These are phyloP conservation scores for Amphibalanus amphitrite DNA, from an alignment of 1,140 invertebrate genomes.

Conservation along the genomic window DNA sequence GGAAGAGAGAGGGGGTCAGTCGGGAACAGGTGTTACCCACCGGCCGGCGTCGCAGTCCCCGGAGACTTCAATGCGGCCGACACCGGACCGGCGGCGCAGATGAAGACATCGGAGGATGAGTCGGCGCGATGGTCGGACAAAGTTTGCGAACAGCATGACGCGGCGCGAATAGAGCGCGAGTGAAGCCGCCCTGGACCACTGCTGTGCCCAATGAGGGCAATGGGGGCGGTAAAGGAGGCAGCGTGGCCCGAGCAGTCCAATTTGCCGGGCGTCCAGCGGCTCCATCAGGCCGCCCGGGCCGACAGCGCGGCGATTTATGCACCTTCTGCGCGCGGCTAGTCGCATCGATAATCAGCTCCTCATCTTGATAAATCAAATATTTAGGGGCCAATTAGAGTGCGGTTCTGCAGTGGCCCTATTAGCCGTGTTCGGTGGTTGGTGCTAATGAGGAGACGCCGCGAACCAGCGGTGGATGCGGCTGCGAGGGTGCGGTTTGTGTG, in stretches of 20 bases:
- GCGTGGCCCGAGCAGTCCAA: background rate
- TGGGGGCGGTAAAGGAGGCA: background rate
- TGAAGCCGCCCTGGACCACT: too few relatives aligned
- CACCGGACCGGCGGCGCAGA: background rate
- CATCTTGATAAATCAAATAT: slow-evolving; percentile 2
- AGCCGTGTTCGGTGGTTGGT: background rate
- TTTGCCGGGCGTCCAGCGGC: background rate
- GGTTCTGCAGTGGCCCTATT: background rate
- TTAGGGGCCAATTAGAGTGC: background rate
- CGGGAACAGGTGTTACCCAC: background rate
- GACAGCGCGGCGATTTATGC: background rate
- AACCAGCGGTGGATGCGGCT: too few relatives aligned
- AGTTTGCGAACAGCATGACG: slow-evolving; percentile 1
- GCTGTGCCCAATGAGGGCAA: background rate
- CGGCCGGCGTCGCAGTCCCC: background rate
- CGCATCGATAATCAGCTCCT: background rate
- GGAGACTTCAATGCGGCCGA: background rate
- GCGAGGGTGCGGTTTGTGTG: too few relatives aligned
- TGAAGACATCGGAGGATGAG: slow-evolving; percentile 5
- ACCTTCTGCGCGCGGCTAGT: background rate
- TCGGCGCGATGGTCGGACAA: background rate
- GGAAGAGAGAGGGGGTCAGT: slow-evolving; percentile 2
- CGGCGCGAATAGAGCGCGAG: background rate
- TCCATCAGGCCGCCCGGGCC: background rate
- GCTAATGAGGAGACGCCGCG: too few relatives aligned